Evolutionary conservation across 2,888 invertebrate genomes (phyloP).

Genomic region (Cylindroiulus punctatus): DNA sequence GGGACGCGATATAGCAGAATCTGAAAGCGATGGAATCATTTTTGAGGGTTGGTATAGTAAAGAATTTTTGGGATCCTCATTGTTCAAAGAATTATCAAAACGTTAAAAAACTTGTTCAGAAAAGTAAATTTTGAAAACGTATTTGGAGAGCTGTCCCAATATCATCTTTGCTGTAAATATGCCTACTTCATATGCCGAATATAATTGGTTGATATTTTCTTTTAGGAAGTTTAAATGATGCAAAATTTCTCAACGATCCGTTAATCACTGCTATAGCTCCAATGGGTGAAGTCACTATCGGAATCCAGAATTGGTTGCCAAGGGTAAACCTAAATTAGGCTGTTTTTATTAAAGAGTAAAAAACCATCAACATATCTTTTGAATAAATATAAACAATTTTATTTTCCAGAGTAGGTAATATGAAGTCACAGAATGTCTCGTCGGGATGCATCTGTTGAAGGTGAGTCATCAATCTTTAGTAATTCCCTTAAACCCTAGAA

Average conservation of each 20-base stretch:
- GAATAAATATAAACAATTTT: not conserved
- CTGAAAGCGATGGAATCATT: not conserved
- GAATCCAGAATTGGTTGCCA: constrained; percentile 31
- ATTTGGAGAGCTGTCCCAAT: no score
- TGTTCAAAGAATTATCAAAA: not conserved
- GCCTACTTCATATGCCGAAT: not conserved
- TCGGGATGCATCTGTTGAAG: not conserved
- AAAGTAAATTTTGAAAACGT: no score
- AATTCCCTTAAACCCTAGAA: constrained; percentile 52
- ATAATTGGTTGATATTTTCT: not conserved
- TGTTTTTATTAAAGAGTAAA: not conserved
- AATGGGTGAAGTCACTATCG: constrained; percentile 24
- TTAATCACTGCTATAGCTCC: constrained; percentile 50
- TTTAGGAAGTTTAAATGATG: constrained; percentile 36
- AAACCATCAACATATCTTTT: not conserved
- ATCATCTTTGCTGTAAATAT: not conserved
- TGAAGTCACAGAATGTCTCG: constrained; percentile 38
- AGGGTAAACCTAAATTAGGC: not conserved
- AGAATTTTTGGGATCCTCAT: not conserved
- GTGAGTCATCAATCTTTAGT: constrained; percentile 17
- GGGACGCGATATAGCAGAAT: not conserved
- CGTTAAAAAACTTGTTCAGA: not conserved
- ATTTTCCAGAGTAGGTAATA: not conserved
- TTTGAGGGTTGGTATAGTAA: constrained; percentile 15
- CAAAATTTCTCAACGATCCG: not conserved